A percentile compares a stretch with the other conserved stretches of the same genome.
These are phyloP conservation scores for Augochlora pura DNA, from an alignment of 1,140 invertebrate species.

Conservation along the genomic window DNA sequence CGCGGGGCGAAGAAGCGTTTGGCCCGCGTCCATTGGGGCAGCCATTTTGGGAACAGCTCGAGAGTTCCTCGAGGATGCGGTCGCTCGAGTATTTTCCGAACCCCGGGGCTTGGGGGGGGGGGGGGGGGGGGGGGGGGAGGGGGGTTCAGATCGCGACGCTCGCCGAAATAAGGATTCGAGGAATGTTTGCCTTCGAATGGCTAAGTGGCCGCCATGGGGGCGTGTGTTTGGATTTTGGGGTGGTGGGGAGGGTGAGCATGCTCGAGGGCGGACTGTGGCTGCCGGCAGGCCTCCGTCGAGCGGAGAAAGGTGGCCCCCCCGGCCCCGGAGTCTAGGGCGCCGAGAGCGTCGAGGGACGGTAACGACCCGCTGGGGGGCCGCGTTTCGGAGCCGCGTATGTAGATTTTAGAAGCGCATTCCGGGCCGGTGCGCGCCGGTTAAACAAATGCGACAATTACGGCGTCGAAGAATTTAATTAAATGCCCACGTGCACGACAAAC, in stretches of 20 bases:
- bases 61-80: background rate
- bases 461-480: too few relatives aligned
- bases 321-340: background rate
- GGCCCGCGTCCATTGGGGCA: background rate
- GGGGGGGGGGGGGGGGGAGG: too few relatives aligned
- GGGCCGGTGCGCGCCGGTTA: background rate
- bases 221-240: background rate
- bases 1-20: background rate
- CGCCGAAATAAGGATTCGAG: conserved; percentile 1
- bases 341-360: background rate
- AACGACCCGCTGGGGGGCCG: background rate
- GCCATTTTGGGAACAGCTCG: background rate
- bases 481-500: too few relatives aligned
- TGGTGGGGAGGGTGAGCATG: background rate
- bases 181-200: background rate
- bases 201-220: background rate
- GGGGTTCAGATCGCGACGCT: background rate
- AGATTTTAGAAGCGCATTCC: background rate
- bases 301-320: too few relatives aligned
- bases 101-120: too few relatives aligned
- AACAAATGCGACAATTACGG: too few relatives aligned
- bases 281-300: background rate
- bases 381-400: background rate
- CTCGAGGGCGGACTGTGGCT: background rate
- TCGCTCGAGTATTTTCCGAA: background rate